Evolutionary conservation across 2,888 invertebrate genomes (phyloP).

Genomic region (Dolichomitus sp.): DNA sequence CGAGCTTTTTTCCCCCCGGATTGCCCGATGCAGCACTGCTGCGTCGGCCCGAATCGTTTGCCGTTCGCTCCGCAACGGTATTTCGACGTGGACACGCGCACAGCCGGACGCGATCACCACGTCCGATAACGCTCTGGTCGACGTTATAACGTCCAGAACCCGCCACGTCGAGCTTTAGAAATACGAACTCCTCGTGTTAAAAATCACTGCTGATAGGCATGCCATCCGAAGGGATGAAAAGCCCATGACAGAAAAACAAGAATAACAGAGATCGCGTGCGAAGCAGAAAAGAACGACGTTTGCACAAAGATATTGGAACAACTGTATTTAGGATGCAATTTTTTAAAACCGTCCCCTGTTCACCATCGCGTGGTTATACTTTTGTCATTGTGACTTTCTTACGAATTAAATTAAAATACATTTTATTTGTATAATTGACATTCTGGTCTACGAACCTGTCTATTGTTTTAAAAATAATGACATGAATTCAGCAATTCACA

Average conservation of each 20-base stretch:
- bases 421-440: no score
- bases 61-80: conserved; percentile 37
- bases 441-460: no score
- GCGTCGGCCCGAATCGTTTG: conserved; percentile 59
- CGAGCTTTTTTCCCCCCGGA: conserved; percentile 42
- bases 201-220: conserved; percentile 41
- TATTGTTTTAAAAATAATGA: no score
- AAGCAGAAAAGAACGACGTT: not conserved
- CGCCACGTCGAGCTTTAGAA: conserved; percentile 39
- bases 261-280: conserved; percentile 1
- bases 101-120: conserved; percentile 35
- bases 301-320: not conserved
- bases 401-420: not conserved
- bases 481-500: no score
- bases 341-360: not conserved
- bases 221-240: conserved; percentile 6
- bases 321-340: not conserved
- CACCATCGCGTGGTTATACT: not conserved
- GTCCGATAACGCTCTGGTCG: conserved; percentile 50
- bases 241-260: conserved; percentile 1
- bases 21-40: conserved; percentile 47
- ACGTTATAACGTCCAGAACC: conserved; percentile 15
- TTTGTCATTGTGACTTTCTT: not conserved
- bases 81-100: conserved; percentile 55
- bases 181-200: conserved; percentile 33